These are phyloP conservation scores for Lagorchestes hirsutus DNA, from an alignment of 2,797 vertebrate species.

Conservation along the genomic window DNA sequence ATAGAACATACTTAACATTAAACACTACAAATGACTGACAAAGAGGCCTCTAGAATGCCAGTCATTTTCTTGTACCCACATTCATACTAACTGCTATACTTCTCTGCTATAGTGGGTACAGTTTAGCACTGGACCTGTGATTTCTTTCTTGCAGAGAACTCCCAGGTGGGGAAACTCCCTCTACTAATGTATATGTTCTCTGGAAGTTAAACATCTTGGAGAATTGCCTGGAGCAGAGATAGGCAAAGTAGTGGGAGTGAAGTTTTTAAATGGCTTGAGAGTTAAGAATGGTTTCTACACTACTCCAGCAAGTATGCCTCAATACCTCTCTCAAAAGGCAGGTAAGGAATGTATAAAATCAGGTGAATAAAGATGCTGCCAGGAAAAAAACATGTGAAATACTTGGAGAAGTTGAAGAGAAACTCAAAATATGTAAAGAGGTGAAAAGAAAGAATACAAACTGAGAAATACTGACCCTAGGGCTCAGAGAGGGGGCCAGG, in stretches of 20 bases:
- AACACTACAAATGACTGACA: neutral
- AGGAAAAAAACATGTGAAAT: neutral
- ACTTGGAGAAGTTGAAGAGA: neutral
- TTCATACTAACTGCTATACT: neutral
- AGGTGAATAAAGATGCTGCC: neutral
- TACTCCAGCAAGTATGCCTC: neutral
- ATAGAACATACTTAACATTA: neutral
- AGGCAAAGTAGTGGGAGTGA: neutral
- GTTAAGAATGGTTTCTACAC: neutral
- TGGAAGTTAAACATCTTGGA: neutral
- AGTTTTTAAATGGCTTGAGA: neutral
- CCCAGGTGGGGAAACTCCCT: neutral
- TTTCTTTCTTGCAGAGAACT: neutral
- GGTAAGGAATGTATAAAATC: neutral
- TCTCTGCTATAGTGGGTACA: neutral
- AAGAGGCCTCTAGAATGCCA: neutral
- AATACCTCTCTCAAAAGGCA: neutral
- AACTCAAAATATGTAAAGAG: neutral
- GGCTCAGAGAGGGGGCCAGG: constrained; percentile 47
- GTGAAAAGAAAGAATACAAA: neutral
- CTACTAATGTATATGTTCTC: neutral
- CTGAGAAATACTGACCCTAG: neutral
- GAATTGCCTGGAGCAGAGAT: neutral
- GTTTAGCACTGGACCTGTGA: neutral
- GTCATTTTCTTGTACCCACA: neutral